Percentiles rank a stretch among this genome's conserved stretches.
Conservation (phyloP, 1,140 invertebrate genomes). For the Drosophila sucinea region DNA sequence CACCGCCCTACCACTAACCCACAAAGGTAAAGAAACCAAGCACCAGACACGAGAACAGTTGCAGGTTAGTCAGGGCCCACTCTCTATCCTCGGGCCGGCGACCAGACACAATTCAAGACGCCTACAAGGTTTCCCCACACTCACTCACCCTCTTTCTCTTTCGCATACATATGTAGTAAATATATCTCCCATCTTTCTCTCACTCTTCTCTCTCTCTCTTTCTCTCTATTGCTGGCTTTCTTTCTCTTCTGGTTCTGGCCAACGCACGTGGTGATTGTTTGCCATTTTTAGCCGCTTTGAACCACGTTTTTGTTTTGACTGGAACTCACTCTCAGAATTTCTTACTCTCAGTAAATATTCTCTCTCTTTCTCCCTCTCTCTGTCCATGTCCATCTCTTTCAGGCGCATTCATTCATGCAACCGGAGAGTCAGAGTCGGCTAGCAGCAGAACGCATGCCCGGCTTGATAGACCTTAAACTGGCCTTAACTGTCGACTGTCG, state of each 20-base stretch:
- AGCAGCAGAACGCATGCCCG: slow-evolving; percentile 60
- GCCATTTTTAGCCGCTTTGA: slow-evolving; percentile 57
- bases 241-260: slow-evolving; percentile 3
- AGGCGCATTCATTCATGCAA: slow-evolving; percentile 47
- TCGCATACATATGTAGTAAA: not conserved
- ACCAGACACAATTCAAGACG: slow-evolving; percentile 43
- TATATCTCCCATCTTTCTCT: not conserved
- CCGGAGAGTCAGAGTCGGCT: not conserved
- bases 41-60: slow-evolving; percentile 12
- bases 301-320: slow-evolving; percentile 71
- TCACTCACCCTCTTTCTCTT: not conserved
- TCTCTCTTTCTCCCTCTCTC: slow-evolving; percentile 24
- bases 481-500: slow-evolving; percentile 24
- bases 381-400: slow-evolving; percentile 38
- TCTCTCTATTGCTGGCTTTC: not conserved
- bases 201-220: slow-evolving; percentile 16
- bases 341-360: slow-evolving; percentile 21
- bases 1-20: slow-evolving; percentile 2
- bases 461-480: slow-evolving; percentile 42
- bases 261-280: slow-evolving; percentile 69
- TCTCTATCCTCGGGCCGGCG: slow-evolving; percentile 7
- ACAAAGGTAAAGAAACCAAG: slow-evolving; percentile 16
- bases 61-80: slow-evolving; percentile 14
- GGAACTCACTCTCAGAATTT: slow-evolving; percentile 33
- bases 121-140: slow-evolving; percentile 23